Evolutionary conservation across 1,140 invertebrate genomes (phyloP).

Genomic region (Bombus waltoni): DNA sequence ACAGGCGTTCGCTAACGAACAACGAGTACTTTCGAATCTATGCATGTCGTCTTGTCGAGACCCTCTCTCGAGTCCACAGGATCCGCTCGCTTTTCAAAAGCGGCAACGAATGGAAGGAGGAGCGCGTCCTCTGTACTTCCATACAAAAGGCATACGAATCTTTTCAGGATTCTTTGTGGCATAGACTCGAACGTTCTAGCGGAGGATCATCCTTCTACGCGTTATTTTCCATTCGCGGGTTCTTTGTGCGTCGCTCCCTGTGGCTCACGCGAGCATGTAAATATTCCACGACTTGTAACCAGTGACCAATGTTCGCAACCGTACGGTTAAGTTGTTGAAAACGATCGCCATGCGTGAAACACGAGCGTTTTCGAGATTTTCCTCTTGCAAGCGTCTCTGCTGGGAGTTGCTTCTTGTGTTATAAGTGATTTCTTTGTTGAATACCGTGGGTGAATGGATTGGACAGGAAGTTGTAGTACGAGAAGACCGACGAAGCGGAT

Average conservation of each 20-base stretch:
- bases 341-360: conserved; percentile 22
- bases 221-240: conserved; percentile 18
- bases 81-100: conserved; percentile 32
- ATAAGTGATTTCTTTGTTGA: too few relatives aligned
- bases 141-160: conserved; percentile 25
- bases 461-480: background rate
- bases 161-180: conserved; percentile 29
- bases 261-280: background rate
- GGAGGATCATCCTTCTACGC: conserved; percentile 27
- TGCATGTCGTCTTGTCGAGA: conserved; percentile 10
- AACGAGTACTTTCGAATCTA: conserved; percentile 44
- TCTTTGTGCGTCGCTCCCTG: conserved; percentile 2
- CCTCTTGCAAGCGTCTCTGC: too few relatives aligned
- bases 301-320: background rate
- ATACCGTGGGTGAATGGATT: too few relatives aligned
- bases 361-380: background rate
- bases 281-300: background rate
- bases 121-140: conserved; percentile 12
- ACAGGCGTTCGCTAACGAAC: conserved; percentile 1
- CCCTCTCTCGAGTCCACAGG: conserved; percentile 1
- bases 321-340: background rate
- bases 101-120: conserved; percentile 31
- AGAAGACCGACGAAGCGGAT: background rate
- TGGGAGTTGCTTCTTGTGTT: background rate
- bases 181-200: background rate